phyloP scores from a whole-genome alignment of 2,888 invertebrate genomes.

The Tenodera sinensis region DNA sequence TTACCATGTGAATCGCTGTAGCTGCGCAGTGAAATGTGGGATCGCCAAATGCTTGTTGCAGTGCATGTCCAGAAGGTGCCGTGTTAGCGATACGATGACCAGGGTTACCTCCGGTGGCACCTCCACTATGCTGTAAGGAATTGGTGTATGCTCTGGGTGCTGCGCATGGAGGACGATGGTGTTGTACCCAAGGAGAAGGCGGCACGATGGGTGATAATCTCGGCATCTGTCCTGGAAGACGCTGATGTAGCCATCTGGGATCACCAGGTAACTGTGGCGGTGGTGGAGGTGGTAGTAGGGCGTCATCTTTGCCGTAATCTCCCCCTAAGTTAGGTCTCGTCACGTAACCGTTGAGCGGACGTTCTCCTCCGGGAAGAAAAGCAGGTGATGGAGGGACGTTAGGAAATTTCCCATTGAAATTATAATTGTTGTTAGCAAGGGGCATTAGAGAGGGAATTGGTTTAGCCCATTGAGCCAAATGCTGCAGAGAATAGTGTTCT shows the following conservation, averaged over 20 bases:
- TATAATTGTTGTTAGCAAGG: not conserved
- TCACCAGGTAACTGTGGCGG: not conserved
- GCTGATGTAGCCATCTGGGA: not conserved
- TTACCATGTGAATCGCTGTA: not conserved
- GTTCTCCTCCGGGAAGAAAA: not conserved
- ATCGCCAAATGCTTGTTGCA: not conserved
- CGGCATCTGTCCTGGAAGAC: not conserved
- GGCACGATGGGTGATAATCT: constrained; percentile 17
- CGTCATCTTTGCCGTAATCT: not conserved
- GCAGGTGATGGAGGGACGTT: not conserved
- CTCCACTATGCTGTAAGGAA: not conserved
- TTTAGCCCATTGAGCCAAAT: constrained; percentile 1
- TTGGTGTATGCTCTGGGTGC: not conserved
- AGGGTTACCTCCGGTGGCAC: not conserved
- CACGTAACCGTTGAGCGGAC: not conserved
- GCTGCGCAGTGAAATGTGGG: not conserved
- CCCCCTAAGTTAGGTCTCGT: not conserved
- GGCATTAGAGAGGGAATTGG: constrained; percentile 7
- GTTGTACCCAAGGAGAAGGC: constrained; percentile 17
- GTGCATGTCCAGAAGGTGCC: not conserved
- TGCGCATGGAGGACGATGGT: constrained; percentile 42
- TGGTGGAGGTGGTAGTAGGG: not conserved
- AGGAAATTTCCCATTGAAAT: not conserved
- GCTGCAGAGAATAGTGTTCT: not conserved
- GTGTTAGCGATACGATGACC: not conserved